Conservation (phyloP, 1,140 invertebrate genomes). For the Euwallacea fornicatus region DNA sequence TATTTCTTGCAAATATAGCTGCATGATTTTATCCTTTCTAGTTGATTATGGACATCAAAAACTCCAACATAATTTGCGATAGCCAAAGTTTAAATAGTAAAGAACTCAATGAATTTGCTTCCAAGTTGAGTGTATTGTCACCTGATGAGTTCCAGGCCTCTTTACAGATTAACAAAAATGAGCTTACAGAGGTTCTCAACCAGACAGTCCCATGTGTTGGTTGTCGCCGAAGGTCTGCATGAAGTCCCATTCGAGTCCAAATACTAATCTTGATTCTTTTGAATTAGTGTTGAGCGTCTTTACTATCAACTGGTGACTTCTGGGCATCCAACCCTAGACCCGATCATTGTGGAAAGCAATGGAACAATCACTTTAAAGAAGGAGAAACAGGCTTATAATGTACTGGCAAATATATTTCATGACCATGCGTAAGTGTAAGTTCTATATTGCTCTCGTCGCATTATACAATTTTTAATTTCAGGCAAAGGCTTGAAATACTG, state of each 20-base stretch:
- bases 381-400: slow-evolving; percentile 74
- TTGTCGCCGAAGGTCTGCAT: slow-evolving; percentile 77
- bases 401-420: slow-evolving; percentile 80
- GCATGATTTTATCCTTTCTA: slow-evolving; percentile 54
- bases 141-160: slow-evolving; percentile 77
- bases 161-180: slow-evolving; percentile 78
- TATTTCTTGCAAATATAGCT: slow-evolving; percentile 3
- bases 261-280: not conserved
- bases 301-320: slow-evolving; percentile 81
- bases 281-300: slow-evolving; percentile 78
- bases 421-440: slow-evolving; percentile 73
- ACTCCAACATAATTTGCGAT: slow-evolving; percentile 77
- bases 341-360: slow-evolving; percentile 68
- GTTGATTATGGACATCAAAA: slow-evolving; percentile 91
- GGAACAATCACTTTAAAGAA: slow-evolving; percentile 75
- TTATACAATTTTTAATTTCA: slow-evolving; percentile 47
- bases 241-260: not conserved
- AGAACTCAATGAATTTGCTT: slow-evolving; percentile 80
- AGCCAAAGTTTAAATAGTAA: slow-evolving; percentile 73
- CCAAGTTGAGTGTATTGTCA: slow-evolving; percentile 77
- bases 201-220: slow-evolving; percentile 91
- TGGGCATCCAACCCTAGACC: slow-evolving; percentile 81
- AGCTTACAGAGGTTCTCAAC: slow-evolving; percentile 80
- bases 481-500: slow-evolving; percentile 73
- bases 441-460: slow-evolving; percentile 8